Evolutionary conservation across 2,113 vertebrate species (phyloP), one percentile per base, ranked within the genome.

Genomic region (Phylloscopus trochiloides): DNA sequence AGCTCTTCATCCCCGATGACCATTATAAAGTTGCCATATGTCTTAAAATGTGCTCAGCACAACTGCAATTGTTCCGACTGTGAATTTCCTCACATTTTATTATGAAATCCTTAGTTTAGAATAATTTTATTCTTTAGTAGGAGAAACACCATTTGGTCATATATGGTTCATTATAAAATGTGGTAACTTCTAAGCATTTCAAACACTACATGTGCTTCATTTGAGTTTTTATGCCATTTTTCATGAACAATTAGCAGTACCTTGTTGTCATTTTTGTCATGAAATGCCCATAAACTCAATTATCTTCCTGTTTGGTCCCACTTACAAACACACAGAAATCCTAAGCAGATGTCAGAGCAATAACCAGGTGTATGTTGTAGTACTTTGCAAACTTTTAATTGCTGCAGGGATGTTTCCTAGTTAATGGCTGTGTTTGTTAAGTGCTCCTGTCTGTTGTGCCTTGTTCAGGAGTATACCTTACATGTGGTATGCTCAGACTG

Each of bases 21-120:
- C 88, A 58, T 96, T 96, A 87, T 96, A 94, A 97, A 97, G 66
- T 90, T 95, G 93, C 96, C 96, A 95, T 97, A 96, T 97, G 96
- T 92, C 92, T 96, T 73, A 92, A 95, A 96, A 92, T 96, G 86
- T 92, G 93, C 85, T 96, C 76, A 61, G 47, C 48, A 51, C 86
- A 92, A 96, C 87, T 88, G 87, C 17, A 17, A 10, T 77, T 93
- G 86, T 88, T 96, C 68, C 81, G 65, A 43, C 29, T 75, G 28
- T 80, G 86, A 93, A 85, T 94, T 94, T 89, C 32, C 67, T 81
- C 42, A 90, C 51, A 28, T 94, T 96, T 97, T 95, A 91, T 68
- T 57, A 57, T 86, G 42, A 73, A 40, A 76, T 94, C 48, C 58
- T 96, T 94, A 55, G 51, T 71, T 97, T 63, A 65, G 90, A 90